Conservation (phyloP, 2,113 vertebrate genomes). For the Channa maculata region DNA sequence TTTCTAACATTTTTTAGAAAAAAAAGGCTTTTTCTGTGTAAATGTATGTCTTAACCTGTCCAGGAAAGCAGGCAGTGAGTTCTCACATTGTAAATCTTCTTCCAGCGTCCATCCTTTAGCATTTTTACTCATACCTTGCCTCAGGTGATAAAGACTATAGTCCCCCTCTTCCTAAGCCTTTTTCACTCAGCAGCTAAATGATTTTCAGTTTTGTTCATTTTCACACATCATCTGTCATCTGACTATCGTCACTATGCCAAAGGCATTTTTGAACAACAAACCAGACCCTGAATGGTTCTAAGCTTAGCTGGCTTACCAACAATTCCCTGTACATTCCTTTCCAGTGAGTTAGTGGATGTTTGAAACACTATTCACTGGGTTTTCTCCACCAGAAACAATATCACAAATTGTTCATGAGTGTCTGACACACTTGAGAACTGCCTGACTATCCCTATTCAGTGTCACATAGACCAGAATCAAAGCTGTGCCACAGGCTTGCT, state of each 20-base stretch:
- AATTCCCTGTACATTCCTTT: slow-evolving; percentile 52
- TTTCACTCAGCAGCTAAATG: slow-evolving; percentile 47
- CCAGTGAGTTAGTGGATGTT: slow-evolving; percentile 41
- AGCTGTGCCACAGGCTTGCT: slow-evolving; percentile 34
- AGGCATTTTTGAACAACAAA: slow-evolving; percentile 34
- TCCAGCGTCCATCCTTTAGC: slow-evolving; percentile 40
- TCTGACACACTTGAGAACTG: slow-evolving; percentile 31
- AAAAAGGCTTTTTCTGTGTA: too few species aligned
- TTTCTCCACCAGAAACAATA: slow-evolving; percentile 39
- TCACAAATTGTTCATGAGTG: slow-evolving; percentile 41
- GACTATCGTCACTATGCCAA: slow-evolving; percentile 16
- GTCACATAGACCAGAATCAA: slow-evolving; percentile 43
- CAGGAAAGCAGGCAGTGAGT: slow-evolving; percentile 6
- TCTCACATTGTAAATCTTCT: slow-evolving; percentile 73
- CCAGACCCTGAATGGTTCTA: slow-evolving; percentile 30
- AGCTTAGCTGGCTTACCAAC: slow-evolving; percentile 44
- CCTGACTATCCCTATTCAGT: slow-evolving; percentile 24
- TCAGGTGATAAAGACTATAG: slow-evolving; percentile 45
- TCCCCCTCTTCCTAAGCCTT: slow-evolving; percentile 26
- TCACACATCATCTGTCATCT: slow-evolving; percentile 52
- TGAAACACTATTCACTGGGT: slow-evolving; percentile 47
- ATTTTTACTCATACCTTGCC: slow-evolving; percentile 56
- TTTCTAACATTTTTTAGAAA: too few species aligned
- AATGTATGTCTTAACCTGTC: too few species aligned
- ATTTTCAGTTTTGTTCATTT: slow-evolving; percentile 41